A percentile compares a stretch with the other conserved stretches of the same genome.
phyloP scores from a whole-genome alignment of 2,888 invertebrate species.

The Apamea anceps region DNA sequence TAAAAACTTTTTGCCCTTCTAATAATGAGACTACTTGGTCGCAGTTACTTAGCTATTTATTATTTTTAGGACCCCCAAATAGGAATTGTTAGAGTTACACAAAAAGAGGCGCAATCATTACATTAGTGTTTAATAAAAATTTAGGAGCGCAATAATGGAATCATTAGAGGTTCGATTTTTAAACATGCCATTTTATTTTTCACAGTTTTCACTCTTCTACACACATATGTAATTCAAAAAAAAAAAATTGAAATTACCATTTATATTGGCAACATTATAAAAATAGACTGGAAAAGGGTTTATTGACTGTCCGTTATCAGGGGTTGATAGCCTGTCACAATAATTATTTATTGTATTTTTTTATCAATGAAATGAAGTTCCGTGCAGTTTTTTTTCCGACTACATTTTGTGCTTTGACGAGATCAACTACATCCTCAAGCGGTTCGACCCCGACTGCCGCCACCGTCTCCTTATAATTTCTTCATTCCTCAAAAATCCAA shows the following conservation, averaged over 20 bases:
- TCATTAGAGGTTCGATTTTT: neutral
- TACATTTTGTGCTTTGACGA: too few relatives aligned
- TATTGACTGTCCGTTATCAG: slow-evolving; percentile 37
- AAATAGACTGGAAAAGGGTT: slow-evolving; percentile 38
- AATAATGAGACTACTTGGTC: neutral
- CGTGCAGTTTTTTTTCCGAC: neutral
- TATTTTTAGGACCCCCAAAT: too few relatives aligned
- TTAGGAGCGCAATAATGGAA: neutral
- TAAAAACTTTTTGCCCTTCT: neutral
- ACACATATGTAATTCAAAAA: slow-evolving; percentile 2
- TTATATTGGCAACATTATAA: slow-evolving; percentile 32
- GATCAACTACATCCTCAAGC: neutral
- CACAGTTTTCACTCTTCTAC: neutral
- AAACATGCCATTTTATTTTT: neutral
- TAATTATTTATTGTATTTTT: neutral
- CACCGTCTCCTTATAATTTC: too few relatives aligned
- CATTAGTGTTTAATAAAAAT: too few relatives aligned
- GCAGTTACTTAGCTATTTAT: too few relatives aligned
- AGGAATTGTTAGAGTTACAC: too few relatives aligned
- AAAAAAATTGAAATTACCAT: neutral
- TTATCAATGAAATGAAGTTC: slow-evolving; percentile 31
- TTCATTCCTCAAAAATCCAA: too few relatives aligned
- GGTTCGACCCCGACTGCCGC: too few relatives aligned
- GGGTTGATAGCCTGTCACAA: slow-evolving; percentile 14
- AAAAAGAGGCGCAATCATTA: too few relatives aligned